A percentile compares a stretch with the other conserved stretches of the same genome.
Conservation (phyloP, 2,797 vertebrate species). For the Sebastes kiyomatsui region DNA sequence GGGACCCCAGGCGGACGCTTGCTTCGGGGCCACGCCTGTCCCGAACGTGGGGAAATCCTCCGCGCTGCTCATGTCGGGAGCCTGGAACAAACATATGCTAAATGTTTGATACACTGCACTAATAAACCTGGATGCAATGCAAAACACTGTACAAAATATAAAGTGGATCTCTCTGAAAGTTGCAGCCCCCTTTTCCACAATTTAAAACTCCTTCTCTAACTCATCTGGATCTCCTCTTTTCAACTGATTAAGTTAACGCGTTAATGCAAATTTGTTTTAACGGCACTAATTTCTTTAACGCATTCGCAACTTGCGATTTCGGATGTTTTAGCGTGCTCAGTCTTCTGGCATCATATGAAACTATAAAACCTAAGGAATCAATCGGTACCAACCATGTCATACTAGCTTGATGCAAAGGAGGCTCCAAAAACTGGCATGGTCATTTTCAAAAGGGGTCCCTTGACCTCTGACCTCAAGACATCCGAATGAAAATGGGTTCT, state of each 20-base stretch:
- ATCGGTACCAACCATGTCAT: too few relatives aligned
- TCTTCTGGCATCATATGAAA: too few relatives aligned
- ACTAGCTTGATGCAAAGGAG: too few relatives aligned
- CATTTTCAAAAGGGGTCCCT: too few relatives aligned
- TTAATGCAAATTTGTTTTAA: too few relatives aligned
- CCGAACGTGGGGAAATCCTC: constrained; percentile 87
- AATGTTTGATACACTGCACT: neutral
- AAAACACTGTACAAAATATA: neutral
- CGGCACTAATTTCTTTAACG: too few relatives aligned
- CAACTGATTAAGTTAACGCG: neutral
- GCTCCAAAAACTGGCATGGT: too few relatives aligned
- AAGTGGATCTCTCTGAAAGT: neutral
- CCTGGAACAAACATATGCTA: constrained; percentile 60
- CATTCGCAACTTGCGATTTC: too few relatives aligned
- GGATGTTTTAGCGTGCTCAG: too few relatives aligned
- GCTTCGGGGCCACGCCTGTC: constrained; percentile 79
- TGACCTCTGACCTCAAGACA: too few relatives aligned
- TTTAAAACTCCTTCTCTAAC: neutral
- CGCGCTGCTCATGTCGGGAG: constrained; percentile 85
- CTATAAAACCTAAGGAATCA: too few relatives aligned
- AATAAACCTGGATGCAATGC: neutral
- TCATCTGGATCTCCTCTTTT: neutral
- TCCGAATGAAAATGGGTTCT: too few relatives aligned
- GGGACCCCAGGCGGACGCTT: constrained; percentile 83
- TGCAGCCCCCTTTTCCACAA: neutral